Evolutionary conservation across 2,113 vertebrate species (phyloP), one percentile per base, ranked within the genome.

Genomic region (Scytalopus superciliaris): DNA sequence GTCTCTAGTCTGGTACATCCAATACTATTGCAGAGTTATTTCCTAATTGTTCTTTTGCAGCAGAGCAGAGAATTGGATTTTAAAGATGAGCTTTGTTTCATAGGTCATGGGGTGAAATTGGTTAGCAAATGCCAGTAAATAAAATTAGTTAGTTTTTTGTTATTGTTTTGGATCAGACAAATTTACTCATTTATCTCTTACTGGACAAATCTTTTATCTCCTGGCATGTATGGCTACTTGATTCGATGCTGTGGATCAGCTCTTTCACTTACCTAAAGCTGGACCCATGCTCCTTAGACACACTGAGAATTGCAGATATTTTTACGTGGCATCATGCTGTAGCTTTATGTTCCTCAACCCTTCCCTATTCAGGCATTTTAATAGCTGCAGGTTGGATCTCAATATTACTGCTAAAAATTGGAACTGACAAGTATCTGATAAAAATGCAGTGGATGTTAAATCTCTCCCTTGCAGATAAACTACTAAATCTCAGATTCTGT

Each of bases 41-140:
- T 81, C 68, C 67, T 87, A 94, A 94, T 92, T 92, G 77, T 90
- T 94, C 42, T 72, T 93, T 91, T 79, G 73, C 91, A 94, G 52
- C 66, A 78, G 66, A 94, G 80, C 73, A 1, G 31, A 89, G 93
- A 94, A 89, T 24, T 55, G 53, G 52, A 82, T 82, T 87, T 94
- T 93, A 79, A 92, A 70, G 49, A 63, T 5, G 0, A 82, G 64
- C 52, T 94, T 95, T 89, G 62, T 89, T 95, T 93, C 33, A 33
- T 45, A 84, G 77, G 77, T 72, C 74, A 50, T 25, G 37, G 67
- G 42, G 19, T 92, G 53, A 93, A 84, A 67, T 66, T 79, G 45
- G 31, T 93, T 64, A 93, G 74, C 35, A 94, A 95, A 89, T 30
- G 23, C 40, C 1, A 0, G 21, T 73, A 87, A 93, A 85, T 27